Base-by-base conservation (phyloP, 2,113 vertebrate species). In the Ancistrus triradiatus region DNA sequence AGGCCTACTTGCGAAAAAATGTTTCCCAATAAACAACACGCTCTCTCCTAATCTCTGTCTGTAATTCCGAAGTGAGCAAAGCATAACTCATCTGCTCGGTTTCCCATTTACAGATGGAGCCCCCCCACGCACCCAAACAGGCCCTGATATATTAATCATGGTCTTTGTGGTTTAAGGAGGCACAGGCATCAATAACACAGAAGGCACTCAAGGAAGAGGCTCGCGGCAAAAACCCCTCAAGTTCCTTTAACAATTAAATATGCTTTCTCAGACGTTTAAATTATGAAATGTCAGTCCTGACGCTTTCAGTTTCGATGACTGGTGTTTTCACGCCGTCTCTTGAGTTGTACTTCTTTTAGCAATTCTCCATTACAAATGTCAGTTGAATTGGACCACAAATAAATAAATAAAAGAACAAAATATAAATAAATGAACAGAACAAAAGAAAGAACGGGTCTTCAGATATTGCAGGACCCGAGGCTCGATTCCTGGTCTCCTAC, bases 141-240 rank as follows among this genome's bases (percentile, higher is more conserved):
- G n/a, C n/a, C n/a, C 47, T 40, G 50, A 52, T 66, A 17, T 62
- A 61, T 57, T 46, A 68, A 63, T 73, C 65, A 58, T n/a, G n/a
- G 56, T 59, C 37, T 59, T 42, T 53, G 44, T 1, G 6, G 61
- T 55, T 56, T 49, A 15, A 51, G 60, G 22, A 61, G 48, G 27
- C 22, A 46, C 28, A 60, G 8, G 55, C 50, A 65, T 44, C 43
- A 53, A 64, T 55, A 60, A 24, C 48, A 68, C 40, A 50, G 43
- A 43, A 52, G 15, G 1, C 56, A 53, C 27, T 55, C 19, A 49
- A 38, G 43, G 33, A 33, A 13, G 49, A 15, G 14, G 24, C 25
- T 7, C 48, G 25, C 22, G 17, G 51, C 40, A 18, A 50, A 47
- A 53, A 46, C 22, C 38, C 15, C 42, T 27, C 19, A 56, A 50